Evolutionary conservation across 2,797 vertebrate species (phyloP), one percentile per base, ranked within the genome.

Genomic region (Tragopan temminckii): DNA sequence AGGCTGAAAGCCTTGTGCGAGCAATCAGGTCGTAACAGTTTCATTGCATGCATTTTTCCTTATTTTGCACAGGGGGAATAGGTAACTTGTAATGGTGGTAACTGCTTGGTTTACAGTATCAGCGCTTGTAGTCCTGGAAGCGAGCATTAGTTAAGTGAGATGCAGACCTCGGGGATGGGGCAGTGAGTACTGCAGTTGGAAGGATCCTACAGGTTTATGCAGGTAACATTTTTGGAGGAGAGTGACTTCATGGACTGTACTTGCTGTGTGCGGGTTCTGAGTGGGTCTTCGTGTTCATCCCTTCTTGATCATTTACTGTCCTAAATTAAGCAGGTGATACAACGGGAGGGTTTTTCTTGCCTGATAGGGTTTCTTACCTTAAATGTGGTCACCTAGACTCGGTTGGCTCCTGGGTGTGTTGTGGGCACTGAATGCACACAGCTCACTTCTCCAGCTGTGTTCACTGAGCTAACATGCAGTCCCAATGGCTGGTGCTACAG

Each of bases 121-220:
- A 2, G 20, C 45, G 18, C 42, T 84, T 25, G 17, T 42, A 45
- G 17, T 43, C 21, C 2, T 18, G 20, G 20, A 46, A 43, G 16
- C 3, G 31, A 25, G 12, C 24, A 36, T 45, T 0, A 25, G 7
- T 48, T 18, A 40, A 86, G 62, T 11, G 48, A n/a, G 5, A 9
- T 24, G 55, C 48, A 33, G 52, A 40, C 6, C n/a, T 46, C 1
- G 1, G 46, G 53, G 17, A 17, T 21, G 55, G 23, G 23, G 58
- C 15, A 7, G 15, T 0, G 8, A 59, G n/a, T 52, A 5, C 19
- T 23, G 5, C 4, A 48, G 13, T 7, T 31, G 6, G 19, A 2
- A 2, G 15, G 33, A n/a, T 57, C 16, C 42, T 57, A 5, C 33
- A 27, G 46, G 48, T 46, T 89, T 11, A 13, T 19, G 52, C 3